phyloP scores from a whole-genome alignment of 2,888 invertebrate species.

The Drosophila vallismaia region DNA sequence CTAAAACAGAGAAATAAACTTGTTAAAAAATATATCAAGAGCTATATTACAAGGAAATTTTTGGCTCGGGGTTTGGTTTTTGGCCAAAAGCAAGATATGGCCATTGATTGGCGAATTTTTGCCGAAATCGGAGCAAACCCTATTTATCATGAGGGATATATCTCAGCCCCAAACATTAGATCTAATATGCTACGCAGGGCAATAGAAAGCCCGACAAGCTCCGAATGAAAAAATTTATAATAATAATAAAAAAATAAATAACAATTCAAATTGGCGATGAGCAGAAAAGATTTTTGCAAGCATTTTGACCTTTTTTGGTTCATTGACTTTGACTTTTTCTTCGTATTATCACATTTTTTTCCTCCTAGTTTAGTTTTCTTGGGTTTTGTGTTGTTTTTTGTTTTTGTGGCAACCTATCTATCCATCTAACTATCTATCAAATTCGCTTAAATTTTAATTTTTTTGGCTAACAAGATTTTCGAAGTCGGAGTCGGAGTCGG shows the following conservation, averaged over 20 bases:
- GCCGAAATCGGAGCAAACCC: slow-evolving; percentile 12
- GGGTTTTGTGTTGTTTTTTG: not conserved
- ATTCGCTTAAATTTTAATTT: slow-evolving; percentile 56
- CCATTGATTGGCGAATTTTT: slow-evolving; percentile 28
- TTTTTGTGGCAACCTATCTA: slow-evolving; percentile 27
- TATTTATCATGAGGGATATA: slow-evolving; percentile 23
- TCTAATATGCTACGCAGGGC: slow-evolving; percentile 39
- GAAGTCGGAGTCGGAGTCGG: not conserved
- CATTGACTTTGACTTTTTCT: slow-evolving; percentile 64
- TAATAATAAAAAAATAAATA: slow-evolving; percentile 20
- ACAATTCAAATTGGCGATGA: slow-evolving; percentile 45
- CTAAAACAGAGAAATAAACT: not conserved
- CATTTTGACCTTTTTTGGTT: slow-evolving; percentile 71
- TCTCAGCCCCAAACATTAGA: slow-evolving; percentile 41
- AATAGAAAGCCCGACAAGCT: slow-evolving; percentile 48
- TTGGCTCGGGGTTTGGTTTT: slow-evolving; percentile 3
- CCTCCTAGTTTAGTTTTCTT: not conserved
- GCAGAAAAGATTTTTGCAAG: slow-evolving; percentile 41
- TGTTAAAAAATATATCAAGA: slow-evolving; percentile 12
- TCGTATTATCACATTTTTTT: not conserved
- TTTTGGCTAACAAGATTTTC: slow-evolving; percentile 63
- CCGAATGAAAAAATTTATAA: not conserved
- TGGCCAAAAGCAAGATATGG: slow-evolving; percentile 1
- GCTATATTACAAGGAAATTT: slow-evolving; percentile 23
- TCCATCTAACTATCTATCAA: slow-evolving; percentile 62